Evolutionary conservation across 1,140 invertebrate genomes (phyloP).

Genomic region (Musca domestica): DNA sequence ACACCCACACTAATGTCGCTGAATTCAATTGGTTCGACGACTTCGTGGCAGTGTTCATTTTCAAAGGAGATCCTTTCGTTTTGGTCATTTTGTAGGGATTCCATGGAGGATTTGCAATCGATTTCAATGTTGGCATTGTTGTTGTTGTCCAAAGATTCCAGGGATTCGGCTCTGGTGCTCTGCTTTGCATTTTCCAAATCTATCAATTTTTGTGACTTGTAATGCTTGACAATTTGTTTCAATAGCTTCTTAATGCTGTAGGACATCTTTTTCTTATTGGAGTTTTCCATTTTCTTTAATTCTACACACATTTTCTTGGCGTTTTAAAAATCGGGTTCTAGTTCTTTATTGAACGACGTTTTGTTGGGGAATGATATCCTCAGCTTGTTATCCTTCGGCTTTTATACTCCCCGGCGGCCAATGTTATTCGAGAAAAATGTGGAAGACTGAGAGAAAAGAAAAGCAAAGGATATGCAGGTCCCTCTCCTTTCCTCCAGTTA

Average conservation of each 20-base stretch:
- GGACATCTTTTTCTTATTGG: constrained; percentile 44
- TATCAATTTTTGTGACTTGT: background rate
- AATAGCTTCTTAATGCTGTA: constrained; percentile 52
- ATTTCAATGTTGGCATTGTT: constrained; percentile 44
- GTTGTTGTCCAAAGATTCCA: constrained; percentile 50
- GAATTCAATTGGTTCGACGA: constrained; percentile 46
- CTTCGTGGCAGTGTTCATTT: constrained; percentile 28
- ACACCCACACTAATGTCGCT: constrained; percentile 55
- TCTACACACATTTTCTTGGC: constrained; percentile 40
- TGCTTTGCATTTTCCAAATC: constrained; percentile 40
- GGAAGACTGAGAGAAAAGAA: too few species aligned
- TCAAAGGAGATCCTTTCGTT: constrained; percentile 45
- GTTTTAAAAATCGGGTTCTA: constrained; percentile 24
- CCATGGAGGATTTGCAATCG: constrained; percentile 34
- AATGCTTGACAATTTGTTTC: constrained; percentile 46
- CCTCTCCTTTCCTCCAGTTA: too few species aligned
- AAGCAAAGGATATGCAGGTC: too few species aligned
- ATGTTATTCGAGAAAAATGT: too few species aligned
- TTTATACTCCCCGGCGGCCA: constrained; percentile 38
- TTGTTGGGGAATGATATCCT: constrained; percentile 50
- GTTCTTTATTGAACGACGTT: constrained; percentile 46
- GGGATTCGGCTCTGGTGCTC: constrained; percentile 44
- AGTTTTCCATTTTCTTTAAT: constrained; percentile 31
- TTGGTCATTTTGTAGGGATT: constrained; percentile 46
- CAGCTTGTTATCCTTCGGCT: constrained; percentile 37